These are phyloP conservation scores for Hozukius guyotensis DNA, from an alignment of 2,797 vertebrate species.

Conservation along the genomic window DNA sequence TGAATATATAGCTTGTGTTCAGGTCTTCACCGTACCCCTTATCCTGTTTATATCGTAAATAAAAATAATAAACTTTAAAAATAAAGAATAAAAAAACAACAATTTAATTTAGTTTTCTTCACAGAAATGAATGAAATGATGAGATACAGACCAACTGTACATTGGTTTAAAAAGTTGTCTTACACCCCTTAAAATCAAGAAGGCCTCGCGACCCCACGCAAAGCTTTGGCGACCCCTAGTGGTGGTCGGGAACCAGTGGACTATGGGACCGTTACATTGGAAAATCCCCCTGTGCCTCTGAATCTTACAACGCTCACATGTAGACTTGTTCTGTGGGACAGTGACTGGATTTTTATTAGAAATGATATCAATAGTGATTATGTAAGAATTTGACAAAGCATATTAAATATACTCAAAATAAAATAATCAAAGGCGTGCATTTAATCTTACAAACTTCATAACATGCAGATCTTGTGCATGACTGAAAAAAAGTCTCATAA, in stretches of 20 bases:
- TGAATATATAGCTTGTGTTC: too few species aligned
- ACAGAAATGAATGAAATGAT: too few species aligned
- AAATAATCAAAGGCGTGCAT: conserved; percentile 27
- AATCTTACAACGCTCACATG: background rate
- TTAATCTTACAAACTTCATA: conserved; percentile 22
- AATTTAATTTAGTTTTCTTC: too few species aligned
- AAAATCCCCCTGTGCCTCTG: background rate
- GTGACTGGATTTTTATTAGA: conserved; percentile 36
- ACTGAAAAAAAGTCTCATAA: background rate
- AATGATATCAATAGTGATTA: conserved; percentile 25
- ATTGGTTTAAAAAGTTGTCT: too few species aligned
- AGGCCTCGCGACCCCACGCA: rapidly evolving
- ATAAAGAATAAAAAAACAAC: too few species aligned
- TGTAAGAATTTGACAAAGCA: conserved; percentile 33
- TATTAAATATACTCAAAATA: conserved; percentile 1
- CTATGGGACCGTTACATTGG: background rate
- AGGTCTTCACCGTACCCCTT: too few species aligned
- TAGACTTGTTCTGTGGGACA: background rate
- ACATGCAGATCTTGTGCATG: conserved; percentile 35
- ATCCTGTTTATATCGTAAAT: too few species aligned
- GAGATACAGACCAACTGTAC: too few species aligned
- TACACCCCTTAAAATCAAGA: too few species aligned
- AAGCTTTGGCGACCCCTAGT: too few species aligned
- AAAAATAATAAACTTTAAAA: too few species aligned
- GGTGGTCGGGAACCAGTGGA: too few species aligned